These are phyloP conservation scores for Hycleus phaleratus DNA, from an alignment of 1,140 invertebrate genomes.

Conservation along the genomic window DNA sequence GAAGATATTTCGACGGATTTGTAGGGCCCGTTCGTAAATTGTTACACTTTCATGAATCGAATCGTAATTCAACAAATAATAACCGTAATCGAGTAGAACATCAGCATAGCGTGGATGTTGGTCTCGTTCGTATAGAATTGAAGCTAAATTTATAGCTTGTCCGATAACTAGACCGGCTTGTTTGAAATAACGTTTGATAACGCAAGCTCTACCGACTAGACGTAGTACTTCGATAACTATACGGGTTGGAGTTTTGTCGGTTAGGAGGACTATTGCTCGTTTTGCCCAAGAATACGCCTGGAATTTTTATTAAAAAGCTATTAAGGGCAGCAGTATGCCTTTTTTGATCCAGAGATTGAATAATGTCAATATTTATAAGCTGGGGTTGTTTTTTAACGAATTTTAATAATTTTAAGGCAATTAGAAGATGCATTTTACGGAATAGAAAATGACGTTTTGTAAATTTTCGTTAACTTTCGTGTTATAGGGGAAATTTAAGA, in stretches of 20 bases:
- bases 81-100: conserved; percentile 78
- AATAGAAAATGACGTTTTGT: conserved; percentile 57
- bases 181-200: conserved; percentile 74
- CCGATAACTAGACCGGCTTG: conserved; percentile 73
- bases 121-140: conserved; percentile 55
- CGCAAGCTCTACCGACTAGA: conserved; percentile 77
- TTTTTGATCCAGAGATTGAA: no score
- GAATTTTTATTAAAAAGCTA: no score
- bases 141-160: conserved; percentile 68
- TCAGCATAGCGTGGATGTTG: conserved; percentile 75
- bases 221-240: conserved; percentile 71
- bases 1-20: conserved; percentile 68
- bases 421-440: conserved; percentile 5
- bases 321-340: no score
- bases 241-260: conserved; percentile 49
- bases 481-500: no score
- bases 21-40: conserved; percentile 75
- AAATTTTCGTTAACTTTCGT: conserved; percentile 22
- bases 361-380: no score
- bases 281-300: no score
- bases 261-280: no score
- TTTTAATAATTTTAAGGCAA: conserved; percentile 60
- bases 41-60: conserved; percentile 70
- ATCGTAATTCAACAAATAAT: conserved; percentile 86
- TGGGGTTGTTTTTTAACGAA: no score